Conservation (phyloP, 2,888 invertebrate species). For the Plagiodera versicolora region DNA sequence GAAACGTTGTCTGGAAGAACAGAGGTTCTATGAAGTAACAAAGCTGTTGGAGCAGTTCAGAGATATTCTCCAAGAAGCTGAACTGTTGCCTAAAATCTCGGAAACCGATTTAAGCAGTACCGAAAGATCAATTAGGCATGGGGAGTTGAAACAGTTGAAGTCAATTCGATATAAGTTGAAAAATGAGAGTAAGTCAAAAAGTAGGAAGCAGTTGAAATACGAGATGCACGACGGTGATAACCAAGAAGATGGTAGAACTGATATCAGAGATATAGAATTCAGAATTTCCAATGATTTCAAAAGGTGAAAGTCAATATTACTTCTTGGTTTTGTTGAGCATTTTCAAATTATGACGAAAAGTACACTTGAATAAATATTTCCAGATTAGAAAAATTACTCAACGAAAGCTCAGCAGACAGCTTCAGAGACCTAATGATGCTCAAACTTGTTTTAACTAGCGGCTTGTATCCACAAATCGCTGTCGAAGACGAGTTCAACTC, state of each 20-base stretch:
- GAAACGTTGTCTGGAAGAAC: constrained; percentile 90
- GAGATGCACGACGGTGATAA: constrained; percentile 71
- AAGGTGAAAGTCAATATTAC: constrained; percentile 16
- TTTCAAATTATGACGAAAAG: too few species aligned
- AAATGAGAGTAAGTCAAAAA: constrained; percentile 66
- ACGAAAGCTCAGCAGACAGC: constrained; percentile 65
- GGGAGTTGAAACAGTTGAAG: constrained; percentile 85
- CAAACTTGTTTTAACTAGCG: constrained; percentile 84
- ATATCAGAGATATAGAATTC: constrained; percentile 60
- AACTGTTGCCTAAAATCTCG: constrained; percentile 45
- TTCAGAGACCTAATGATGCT: constrained; percentile 70
- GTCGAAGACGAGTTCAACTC: constrained; percentile 94
- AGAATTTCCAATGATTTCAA: constrained; percentile 72
- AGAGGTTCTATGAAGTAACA: constrained; percentile 94
- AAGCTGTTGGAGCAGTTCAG: constrained; percentile 90
- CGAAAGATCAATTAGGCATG: constrained; percentile 81
- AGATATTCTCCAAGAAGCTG: constrained; percentile 69
- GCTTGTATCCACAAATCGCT: constrained; percentile 93
- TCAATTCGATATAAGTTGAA: constrained; percentile 60
- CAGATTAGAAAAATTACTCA: constrained; percentile 59
- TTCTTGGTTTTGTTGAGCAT: too few species aligned
- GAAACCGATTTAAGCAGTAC: constrained; percentile 62
- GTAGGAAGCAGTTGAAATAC: constrained; percentile 72
- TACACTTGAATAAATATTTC: too few species aligned
- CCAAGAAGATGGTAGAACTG: constrained; percentile 54